These are phyloP conservation scores for Thumatha senex DNA, from an alignment of 2,888 invertebrate genomes.

Conservation along the genomic window DNA sequence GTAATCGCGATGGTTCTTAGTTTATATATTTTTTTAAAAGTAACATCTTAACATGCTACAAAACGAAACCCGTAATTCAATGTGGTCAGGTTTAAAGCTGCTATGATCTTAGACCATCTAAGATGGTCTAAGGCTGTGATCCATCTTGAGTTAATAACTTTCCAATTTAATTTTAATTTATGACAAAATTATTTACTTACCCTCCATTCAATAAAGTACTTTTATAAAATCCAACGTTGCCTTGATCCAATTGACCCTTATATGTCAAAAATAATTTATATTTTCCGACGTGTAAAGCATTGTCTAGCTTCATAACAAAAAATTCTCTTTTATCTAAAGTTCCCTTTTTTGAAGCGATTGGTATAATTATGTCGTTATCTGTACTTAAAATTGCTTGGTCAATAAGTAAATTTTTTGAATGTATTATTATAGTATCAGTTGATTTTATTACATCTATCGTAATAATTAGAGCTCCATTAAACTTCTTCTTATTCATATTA, in stretches of 20 bases:
- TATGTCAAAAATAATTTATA: conserved; percentile 75
- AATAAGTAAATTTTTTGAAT: conserved; percentile 84
- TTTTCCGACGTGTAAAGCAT: conserved; percentile 45
- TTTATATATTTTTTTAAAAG: no score
- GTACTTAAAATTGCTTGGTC: conserved; percentile 42
- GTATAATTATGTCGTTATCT: conserved; percentile 10
- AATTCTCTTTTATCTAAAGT: conserved; percentile 61
- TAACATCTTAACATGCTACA: no score
- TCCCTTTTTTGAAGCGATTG: conserved; percentile 28
- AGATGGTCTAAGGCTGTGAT: no score
- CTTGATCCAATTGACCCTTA: conserved; percentile 74
- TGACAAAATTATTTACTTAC: conserved; percentile 47
- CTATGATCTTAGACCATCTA: no score
- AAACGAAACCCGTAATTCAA: no score
- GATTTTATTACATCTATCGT: conserved; percentile 62
- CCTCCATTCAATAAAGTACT: conserved; percentile 75
- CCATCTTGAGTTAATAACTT: no score
- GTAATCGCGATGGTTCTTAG: no score
- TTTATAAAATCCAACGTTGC: conserved; percentile 83
- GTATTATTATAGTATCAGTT: conserved; percentile 81
- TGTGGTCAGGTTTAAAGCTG: no score
- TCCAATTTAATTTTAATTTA: no score
- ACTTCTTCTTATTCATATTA: conserved; percentile 80
- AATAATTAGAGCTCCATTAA: conserved; percentile 83
- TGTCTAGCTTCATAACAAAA: conserved; percentile 57